These are phyloP conservation scores for Cacoxenus indagator DNA, from an alignment of 2,888 invertebrate species.

Conservation along the genomic window DNA sequence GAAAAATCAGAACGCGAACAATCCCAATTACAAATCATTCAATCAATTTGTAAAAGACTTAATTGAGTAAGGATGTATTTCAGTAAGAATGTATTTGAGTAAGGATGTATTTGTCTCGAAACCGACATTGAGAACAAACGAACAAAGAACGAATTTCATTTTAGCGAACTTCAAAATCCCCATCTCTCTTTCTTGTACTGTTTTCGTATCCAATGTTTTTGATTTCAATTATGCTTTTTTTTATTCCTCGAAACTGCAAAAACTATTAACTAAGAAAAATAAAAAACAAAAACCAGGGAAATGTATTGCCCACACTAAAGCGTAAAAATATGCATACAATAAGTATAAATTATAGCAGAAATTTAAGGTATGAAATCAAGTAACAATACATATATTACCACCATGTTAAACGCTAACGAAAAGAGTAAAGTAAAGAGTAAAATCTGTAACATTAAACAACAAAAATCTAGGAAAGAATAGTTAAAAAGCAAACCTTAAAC, in stretches of 20 bases:
- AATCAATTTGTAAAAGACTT: slow-evolving; percentile 55
- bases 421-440: background rate
- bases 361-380: background rate
- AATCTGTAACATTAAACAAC: background rate
- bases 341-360: background rate
- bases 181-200: background rate
- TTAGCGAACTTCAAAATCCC: slow-evolving; percentile 15
- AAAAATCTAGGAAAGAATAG: background rate
- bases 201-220: background rate
- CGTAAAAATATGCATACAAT: background rate
- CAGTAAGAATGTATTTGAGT: background rate
- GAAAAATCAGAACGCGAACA: slow-evolving; percentile 42
- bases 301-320: background rate
- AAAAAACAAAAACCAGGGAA: background rate
- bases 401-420: background rate
- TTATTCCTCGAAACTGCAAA: too few species aligned
- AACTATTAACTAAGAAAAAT: background rate
- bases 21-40: slow-evolving; percentile 59
- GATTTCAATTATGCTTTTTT: background rate
- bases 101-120: background rate
- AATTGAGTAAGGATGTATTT: too few species aligned
- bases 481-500: background rate
- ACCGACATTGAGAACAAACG: background rate
- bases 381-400: background rate
- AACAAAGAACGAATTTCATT: background rate